Evolutionary conservation across 2,113 vertebrate species (phyloP), one percentile per base, ranked within the genome.

Genomic region (Charadrius vociferus): DNA sequence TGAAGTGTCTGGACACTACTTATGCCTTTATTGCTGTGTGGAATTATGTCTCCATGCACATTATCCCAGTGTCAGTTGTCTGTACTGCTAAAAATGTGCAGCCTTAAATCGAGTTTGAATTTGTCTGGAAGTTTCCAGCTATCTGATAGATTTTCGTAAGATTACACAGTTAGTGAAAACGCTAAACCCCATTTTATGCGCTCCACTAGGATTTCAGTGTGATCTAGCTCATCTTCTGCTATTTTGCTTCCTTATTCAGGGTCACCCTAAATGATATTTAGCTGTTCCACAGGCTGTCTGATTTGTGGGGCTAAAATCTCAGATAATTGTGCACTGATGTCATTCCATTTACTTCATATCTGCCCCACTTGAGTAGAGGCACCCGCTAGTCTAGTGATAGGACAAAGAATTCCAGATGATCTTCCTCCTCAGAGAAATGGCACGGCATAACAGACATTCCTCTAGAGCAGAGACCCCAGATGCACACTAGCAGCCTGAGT

Each of bases 351-450:
- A 75, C 67, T 67, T 92, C 72, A 36, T 81, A 87, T 94, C 58
- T 81, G 63, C 58, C 77, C 67, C 81, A 68, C 88, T 92, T 87
- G 85, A 91, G 62, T 29, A 95, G 91, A 89, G 77, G 71, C 81
- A 93, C 52, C 91, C 81, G 4, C 77, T 93, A 93, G 88, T 83
- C 77, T 86, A 77, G 66, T 45, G 80, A 65, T 63, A 86, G 95
- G 88, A 75, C 85, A 79, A 80, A 83, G 86, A 67, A 86, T 83
- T 86, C 88, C 93, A 95, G 68, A 86, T 83, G 61, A 82, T 89
- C 67, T 67, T 45, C 66, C 71, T 95, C 43, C 66, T 75, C 72
- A 49, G 81, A 75, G 81, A 32, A 80, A 71, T 37, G 59, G 81
- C 85, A 62, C 9, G 4, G 75, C 88, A 71, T 86, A 77, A 43